Evolutionary conservation across 2,888 invertebrate species (phyloP).

Genomic region (Coleophora deauratella): DNA sequence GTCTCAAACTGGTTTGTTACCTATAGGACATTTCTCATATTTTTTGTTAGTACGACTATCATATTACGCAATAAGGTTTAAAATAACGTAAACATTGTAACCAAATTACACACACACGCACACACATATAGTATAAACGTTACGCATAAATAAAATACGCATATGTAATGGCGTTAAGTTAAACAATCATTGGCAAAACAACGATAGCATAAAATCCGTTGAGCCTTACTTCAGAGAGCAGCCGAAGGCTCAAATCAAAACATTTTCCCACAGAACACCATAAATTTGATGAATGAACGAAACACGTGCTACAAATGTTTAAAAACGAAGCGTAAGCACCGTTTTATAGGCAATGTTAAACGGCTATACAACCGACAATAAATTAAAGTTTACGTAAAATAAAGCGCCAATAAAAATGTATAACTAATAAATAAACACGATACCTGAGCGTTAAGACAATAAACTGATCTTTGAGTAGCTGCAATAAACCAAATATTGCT

Average conservation of each 20-base stretch:
- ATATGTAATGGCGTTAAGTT: too few species aligned
- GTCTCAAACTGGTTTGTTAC: too few species aligned
- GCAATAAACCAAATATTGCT: constrained; percentile 72
- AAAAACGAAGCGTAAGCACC: constrained; percentile 69
- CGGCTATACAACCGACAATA: constrained; percentile 68
- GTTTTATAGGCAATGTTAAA: constrained; percentile 74
- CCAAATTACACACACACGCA: too few species aligned
- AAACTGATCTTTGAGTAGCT: constrained; percentile 66
- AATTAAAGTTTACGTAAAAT: constrained; percentile 73
- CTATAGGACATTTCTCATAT: too few species aligned
- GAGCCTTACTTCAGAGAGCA: constrained; percentile 29
- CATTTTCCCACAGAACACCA: constrained; percentile 68
- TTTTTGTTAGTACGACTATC: too few species aligned
- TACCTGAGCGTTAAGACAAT: constrained; percentile 71
- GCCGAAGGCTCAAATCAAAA: constrained; percentile 50
- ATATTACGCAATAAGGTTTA: too few species aligned
- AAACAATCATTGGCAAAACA: constrained; percentile 22
- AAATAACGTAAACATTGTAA: too few species aligned
- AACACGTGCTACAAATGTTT: constrained; percentile 73
- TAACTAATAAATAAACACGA: constrained; percentile 74
- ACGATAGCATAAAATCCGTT: constrained; percentile 21
- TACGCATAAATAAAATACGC: constrained; percentile 23
- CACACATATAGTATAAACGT: too few species aligned
- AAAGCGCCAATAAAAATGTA: constrained; percentile 73
- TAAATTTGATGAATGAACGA: constrained; percentile 73